Evolutionary conservation across 2,113 vertebrate species (phyloP).

Genomic region (Aythya baeri): DNA sequence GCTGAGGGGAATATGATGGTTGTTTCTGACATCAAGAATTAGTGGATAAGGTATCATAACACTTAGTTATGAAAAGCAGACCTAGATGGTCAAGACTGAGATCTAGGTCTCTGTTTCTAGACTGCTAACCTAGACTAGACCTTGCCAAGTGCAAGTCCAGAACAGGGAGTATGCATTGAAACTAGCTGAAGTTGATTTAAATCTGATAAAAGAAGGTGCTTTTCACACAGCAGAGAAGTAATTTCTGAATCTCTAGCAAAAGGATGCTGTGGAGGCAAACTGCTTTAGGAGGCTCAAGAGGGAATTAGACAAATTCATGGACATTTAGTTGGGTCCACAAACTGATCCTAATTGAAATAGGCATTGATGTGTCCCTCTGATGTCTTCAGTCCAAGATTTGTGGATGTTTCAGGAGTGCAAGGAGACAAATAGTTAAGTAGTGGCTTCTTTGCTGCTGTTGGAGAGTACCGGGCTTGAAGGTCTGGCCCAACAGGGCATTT

Average conservation of each 20-base stretch:
- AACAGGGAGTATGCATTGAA: neutral
- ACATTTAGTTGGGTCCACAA: neutral
- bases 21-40: fast-evolving
- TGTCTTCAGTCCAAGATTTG: neutral
- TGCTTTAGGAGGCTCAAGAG: neutral
- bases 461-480: neutral
- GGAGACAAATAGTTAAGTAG: neutral
- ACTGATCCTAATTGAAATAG: neutral
- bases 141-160: neutral
- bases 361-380: neutral
- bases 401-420: neutral
- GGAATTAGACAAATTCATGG: neutral
- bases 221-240: neutral
- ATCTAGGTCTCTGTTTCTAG: neutral
- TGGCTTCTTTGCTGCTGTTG: neutral
- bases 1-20: neutral
- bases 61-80: neutral
- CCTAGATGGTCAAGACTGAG: neutral
- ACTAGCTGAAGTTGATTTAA: neutral
- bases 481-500: neutral
- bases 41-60: neutral
- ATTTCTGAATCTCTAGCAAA: neutral
- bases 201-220: neutral
- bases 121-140: neutral
- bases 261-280: neutral